A percentile compares a stretch with the other conserved stretches of the same genome.
phyloP scores from a whole-genome alignment of 1,140 invertebrate genomes.

The Acyrthosiphon pisum region DNA sequence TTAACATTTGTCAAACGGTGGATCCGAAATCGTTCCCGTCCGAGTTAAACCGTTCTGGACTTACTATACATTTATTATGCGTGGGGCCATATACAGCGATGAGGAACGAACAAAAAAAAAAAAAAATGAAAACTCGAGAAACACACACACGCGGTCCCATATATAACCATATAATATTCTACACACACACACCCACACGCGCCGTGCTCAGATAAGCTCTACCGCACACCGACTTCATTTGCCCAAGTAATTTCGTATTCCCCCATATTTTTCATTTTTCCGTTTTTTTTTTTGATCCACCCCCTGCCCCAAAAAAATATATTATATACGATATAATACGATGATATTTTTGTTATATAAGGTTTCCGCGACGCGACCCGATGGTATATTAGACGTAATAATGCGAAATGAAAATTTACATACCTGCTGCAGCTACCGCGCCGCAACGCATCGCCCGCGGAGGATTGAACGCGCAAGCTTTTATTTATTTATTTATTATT shows the following conservation, averaged over 20 bases:
- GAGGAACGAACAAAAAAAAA: neutral
- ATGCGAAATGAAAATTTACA: slow-evolving; percentile 54
- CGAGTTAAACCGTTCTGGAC: slow-evolving; percentile 45
- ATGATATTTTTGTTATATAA: slow-evolving; percentile 53
- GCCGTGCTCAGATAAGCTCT: slow-evolving; percentile 41
- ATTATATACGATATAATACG: slow-evolving; percentile 20
- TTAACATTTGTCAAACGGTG: slow-evolving; percentile 52
- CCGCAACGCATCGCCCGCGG: slow-evolving; percentile 9
- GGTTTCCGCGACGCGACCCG: slow-evolving; percentile 33
- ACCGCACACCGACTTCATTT: slow-evolving; percentile 56
- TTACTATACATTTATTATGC: slow-evolving; percentile 1
- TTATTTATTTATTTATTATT: slow-evolving; percentile 23
- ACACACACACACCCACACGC: neutral
- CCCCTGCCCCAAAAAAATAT: neutral
- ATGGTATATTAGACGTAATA: slow-evolving; percentile 50
- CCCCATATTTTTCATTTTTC: slow-evolving; percentile 49
- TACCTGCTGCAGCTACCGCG: slow-evolving; percentile 37
- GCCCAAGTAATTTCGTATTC: slow-evolving; percentile 52
- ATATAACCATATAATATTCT: neutral
- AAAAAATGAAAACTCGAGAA: neutral
- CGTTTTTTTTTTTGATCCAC: slow-evolving; percentile 2
- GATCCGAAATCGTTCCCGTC: slow-evolving; percentile 48
- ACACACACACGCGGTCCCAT: neutral
- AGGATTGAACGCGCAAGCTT: slow-evolving; percentile 11
- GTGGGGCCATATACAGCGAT: neutral